A percentile compares a stretch with the other conserved stretches of the same genome.
These are phyloP conservation scores for Heterodera carotae DNA, from an alignment of 1,140 invertebrate species.

Conservation along the genomic window DNA sequence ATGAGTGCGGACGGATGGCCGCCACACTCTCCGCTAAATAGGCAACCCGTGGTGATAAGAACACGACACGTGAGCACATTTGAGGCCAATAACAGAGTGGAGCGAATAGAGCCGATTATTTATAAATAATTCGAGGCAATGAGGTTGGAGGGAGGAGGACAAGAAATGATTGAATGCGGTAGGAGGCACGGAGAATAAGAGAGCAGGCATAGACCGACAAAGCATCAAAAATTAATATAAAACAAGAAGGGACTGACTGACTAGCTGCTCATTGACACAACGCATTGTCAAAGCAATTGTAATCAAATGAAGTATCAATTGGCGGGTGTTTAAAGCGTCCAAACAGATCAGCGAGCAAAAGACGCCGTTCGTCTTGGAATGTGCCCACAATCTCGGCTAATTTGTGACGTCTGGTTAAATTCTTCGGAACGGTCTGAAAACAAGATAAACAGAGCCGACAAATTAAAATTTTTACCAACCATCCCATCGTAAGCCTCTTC, in stretches of 20 bases:
- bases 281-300: not conserved
- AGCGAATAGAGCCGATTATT: not conserved
- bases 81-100: not conserved
- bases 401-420: constrained; percentile 35
- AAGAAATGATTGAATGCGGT: not conserved
- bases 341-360: constrained; percentile 26
- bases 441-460: too few species aligned
- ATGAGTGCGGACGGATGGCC: not conserved
- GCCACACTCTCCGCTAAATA: not conserved
- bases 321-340: not conserved
- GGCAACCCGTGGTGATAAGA: not conserved
- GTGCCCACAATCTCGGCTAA: constrained; percentile 22
- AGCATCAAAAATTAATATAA: not conserved
- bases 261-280: too few species aligned
- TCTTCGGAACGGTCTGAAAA: constrained; percentile 50
- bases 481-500: constrained; percentile 85
- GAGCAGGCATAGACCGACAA: not conserved
- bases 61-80: constrained; percentile 2
- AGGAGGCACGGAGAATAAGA: not conserved
- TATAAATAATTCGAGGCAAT: too few species aligned
- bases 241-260: not conserved
- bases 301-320: not conserved
- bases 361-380: constrained; percentile 35
- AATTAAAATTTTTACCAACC: not conserved
- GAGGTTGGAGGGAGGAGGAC: not conserved